Conservation (phyloP, 2,113 vertebrate genomes). For the Dromiciops gliroides region DNA sequence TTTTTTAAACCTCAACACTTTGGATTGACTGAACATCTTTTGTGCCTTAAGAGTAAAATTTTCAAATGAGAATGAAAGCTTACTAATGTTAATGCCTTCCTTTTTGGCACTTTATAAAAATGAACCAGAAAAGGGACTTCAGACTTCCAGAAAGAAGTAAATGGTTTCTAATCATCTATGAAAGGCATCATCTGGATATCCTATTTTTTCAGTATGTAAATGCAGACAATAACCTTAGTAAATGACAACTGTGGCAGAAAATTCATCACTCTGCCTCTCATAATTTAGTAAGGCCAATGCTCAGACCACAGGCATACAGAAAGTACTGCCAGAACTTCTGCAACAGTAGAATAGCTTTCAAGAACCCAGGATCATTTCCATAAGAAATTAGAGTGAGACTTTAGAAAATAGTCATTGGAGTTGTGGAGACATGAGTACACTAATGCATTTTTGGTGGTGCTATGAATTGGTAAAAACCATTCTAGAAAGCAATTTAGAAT, state of each 20-base stretch:
- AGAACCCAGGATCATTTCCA: not conserved
- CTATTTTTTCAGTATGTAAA: conserved; percentile 19
- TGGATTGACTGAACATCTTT: conserved; percentile 35
- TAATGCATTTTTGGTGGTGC: not conserved
- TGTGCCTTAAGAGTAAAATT: conserved; percentile 52
- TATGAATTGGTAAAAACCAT: not conserved
- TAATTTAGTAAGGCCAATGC: not conserved
- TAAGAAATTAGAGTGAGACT: not conserved
- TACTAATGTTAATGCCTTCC: conserved; percentile 53
- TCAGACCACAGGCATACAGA: not conserved
- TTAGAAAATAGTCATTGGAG: not conserved
- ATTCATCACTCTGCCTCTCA: not conserved
- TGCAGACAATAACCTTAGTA: not conserved
- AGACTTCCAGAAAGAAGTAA: conserved; percentile 45
- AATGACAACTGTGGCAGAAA: not conserved
- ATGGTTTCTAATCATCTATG: conserved; percentile 49
- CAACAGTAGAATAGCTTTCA: not conserved
- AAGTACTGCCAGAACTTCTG: not conserved
- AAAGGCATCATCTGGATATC: not conserved
- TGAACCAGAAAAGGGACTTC: conserved; percentile 1
- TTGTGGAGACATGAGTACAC: not conserved
- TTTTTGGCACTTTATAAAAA: not conserved
- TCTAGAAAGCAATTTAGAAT: not conserved
- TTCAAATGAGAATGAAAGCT: conserved; percentile 53
- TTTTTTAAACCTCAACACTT: conserved; percentile 37